phyloP scores from a whole-genome alignment of 1,140 invertebrate genomes.

The Lanistes nyassanus region DNA sequence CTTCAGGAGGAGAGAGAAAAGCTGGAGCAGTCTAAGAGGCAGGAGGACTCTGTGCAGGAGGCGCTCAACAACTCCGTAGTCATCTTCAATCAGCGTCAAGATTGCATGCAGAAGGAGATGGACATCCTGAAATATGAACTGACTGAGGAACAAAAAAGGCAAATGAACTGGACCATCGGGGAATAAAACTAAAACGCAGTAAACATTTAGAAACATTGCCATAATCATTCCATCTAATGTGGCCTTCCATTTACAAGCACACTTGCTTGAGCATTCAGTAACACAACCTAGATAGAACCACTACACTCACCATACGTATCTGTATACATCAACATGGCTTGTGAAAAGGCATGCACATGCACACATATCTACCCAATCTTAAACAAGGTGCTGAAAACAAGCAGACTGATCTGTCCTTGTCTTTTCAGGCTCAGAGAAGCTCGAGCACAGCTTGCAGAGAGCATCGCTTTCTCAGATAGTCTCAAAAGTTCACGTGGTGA shows the following conservation, averaged over 20 bases:
- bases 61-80: constrained; percentile 25
- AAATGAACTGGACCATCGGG: neutral
- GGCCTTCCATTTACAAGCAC: no score
- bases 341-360: no score
- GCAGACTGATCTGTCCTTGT: neutral
- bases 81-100: constrained; percentile 28
- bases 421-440: constrained; percentile 25
- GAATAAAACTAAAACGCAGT: no score
- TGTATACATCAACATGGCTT: no score
- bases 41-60: constrained; percentile 22
- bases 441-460: constrained; percentile 22
- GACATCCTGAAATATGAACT: constrained; percentile 16
- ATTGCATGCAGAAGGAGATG: constrained; percentile 13
- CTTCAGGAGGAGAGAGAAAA: constrained; percentile 13
- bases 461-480: constrained; percentile 23
- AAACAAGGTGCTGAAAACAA: no score
- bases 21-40: neutral
- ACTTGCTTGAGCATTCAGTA: no score
- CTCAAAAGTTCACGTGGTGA: constrained; percentile 34
- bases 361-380: no score
- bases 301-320: no score
- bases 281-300: no score
- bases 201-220: no score
- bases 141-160: constrained; percentile 18
- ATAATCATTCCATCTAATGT: no score